Evolutionary conservation across 2,888 invertebrate genomes (phyloP).

Genomic region (Steromphala cineraria): DNA sequence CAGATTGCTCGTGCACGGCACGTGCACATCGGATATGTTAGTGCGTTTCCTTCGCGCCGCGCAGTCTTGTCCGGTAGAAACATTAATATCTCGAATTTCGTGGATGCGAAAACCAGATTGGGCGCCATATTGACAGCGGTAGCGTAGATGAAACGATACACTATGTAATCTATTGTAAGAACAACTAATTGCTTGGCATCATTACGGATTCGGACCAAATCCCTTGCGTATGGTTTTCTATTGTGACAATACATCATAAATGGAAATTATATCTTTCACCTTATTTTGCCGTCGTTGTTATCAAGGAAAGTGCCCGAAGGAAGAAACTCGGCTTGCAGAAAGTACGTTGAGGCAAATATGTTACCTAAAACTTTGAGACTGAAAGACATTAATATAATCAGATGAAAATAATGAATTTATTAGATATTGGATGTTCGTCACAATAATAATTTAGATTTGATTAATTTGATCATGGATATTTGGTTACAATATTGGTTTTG

Average conservation of each 20-base stretch:
- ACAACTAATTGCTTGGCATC: background rate
- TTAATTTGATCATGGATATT: too few relatives aligned
- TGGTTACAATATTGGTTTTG: background rate
- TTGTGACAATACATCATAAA: background rate
- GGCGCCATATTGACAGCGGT: background rate
- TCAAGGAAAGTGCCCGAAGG: too few relatives aligned
- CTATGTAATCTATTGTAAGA: conserved; percentile 5
- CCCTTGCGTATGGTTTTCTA: background rate
- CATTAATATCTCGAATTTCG: conserved; percentile 6
- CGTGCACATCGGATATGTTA: conserved; percentile 5
- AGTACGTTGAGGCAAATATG: too few relatives aligned
- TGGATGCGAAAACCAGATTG: background rate
- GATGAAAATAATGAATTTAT: too few relatives aligned
- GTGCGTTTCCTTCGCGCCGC: background rate
- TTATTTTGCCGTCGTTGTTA: too few relatives aligned
- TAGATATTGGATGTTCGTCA: too few relatives aligned
- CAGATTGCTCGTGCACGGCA: background rate
- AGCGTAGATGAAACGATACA: conserved; percentile 6
- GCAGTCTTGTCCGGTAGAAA: background rate
- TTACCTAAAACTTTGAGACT: too few relatives aligned
- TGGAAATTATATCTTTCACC: too few relatives aligned
- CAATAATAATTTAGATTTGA: too few relatives aligned
- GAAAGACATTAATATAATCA: too few relatives aligned
- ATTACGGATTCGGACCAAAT: background rate
- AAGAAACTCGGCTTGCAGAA: too few relatives aligned